Percentiles rank a stretch among this genome's conserved stretches.
phyloP scores from a whole-genome alignment of 2,113 vertebrate genomes.

The Enhydra lutris region DNA sequence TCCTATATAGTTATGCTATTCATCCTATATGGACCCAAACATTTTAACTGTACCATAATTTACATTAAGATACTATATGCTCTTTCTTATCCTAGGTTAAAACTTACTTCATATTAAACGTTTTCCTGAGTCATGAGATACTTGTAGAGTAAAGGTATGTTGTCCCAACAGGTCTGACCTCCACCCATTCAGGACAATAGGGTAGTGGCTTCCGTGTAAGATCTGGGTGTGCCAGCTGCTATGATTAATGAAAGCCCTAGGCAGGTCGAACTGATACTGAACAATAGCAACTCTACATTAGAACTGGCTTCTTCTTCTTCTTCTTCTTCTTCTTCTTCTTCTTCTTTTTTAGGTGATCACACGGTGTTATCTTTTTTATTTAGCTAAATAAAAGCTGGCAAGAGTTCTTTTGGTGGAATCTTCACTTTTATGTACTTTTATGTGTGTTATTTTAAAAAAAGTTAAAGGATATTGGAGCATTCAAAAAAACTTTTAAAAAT shows the following conservation, averaged over 20 bases:
- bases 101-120: constrained; percentile 21
- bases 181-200: not conserved
- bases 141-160: not conserved
- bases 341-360: not conserved
- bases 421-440: not conserved
- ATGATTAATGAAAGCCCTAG: not conserved
- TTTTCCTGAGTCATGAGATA: not conserved
- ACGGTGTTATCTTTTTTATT: not conserved
- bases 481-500: not conserved
- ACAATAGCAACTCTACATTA: not conserved
- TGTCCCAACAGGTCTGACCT: not conserved
- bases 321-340: not conserved
- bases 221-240: not conserved
- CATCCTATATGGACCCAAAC: not conserved
- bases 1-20: not conserved
- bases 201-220: not conserved
- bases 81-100: constrained; percentile 13
- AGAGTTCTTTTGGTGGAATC: not conserved
- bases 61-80: not conserved
- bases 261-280: not conserved
- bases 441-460: constrained; percentile 26
- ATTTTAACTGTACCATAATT: constrained; percentile 19
- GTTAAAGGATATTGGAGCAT: not conserved
- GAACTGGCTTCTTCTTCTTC: not conserved
- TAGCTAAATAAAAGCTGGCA: not conserved